These are phyloP conservation scores for Oxyruncus cristatus DNA, from an alignment of 2,113 vertebrate species.

Conservation along the genomic window DNA sequence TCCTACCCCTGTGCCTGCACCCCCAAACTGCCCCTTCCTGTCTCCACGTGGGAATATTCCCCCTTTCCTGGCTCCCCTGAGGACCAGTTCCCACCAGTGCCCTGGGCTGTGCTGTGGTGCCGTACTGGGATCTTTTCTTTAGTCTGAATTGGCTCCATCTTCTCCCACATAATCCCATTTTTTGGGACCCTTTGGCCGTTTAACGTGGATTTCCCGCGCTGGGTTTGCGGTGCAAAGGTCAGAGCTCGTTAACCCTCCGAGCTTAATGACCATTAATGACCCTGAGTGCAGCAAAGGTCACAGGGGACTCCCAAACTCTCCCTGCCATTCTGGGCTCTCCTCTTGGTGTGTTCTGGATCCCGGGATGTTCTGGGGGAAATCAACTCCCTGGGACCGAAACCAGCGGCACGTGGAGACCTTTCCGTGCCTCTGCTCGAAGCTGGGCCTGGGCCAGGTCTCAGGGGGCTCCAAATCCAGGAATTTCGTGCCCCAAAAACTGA, in stretches of 20 bases:
- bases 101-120: not conserved
- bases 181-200: not conserved
- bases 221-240: not conserved
- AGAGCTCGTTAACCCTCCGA: not conserved
- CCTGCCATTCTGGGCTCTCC: not conserved
- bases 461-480: not conserved
- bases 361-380: not conserved
- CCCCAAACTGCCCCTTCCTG: not conserved
- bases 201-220: not conserved
- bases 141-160: accelerated
- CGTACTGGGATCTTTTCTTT: not conserved
- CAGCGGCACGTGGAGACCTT: accelerated
- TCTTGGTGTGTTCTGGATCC: accelerated
- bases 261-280: not conserved
- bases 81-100: not conserved
- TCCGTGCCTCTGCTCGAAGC: not conserved
- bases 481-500: accelerated
- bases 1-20: not conserved
- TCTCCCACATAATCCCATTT: accelerated
- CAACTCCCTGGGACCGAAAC: not conserved
- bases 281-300: not conserved
- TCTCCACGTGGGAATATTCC: not conserved
- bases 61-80: not conserved
- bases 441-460: not conserved
- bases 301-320: not conserved